Percentiles rank a stretch among this genome's conserved stretches.
Conservation (phyloP, 2,113 vertebrate species). For the Fukomys damarensis region DNA sequence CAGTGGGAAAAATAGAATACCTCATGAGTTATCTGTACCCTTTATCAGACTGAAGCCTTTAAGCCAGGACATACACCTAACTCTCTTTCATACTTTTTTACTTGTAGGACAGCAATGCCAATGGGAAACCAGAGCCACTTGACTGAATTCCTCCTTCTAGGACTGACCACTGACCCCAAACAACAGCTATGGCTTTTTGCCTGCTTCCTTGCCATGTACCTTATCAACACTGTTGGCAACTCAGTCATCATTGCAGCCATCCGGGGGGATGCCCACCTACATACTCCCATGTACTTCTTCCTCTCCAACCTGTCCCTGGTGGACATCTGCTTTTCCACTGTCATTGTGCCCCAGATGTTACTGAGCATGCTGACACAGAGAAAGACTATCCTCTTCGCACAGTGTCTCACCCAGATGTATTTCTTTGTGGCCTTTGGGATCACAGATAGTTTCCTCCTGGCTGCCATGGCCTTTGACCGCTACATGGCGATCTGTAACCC, state of each 20-base stretch:
- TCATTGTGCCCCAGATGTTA: conserved; percentile 64
- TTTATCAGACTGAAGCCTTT: not conserved
- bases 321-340: conserved; percentile 71
- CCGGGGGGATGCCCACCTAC: not conserved
- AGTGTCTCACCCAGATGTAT: conserved; percentile 75
- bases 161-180: conserved; percentile 54
- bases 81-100: not conserved
- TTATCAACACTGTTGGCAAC: conserved; percentile 67
- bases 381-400: conserved; percentile 43
- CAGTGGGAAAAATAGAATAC: not conserved
- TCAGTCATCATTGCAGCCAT: conserved; percentile 70
- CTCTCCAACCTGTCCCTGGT: conserved; percentile 68
- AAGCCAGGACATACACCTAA: not conserved
- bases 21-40: not conserved
- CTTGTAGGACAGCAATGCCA: not conserved
- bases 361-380: conserved; percentile 57
- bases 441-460: conserved; percentile 74
- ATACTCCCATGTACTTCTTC: conserved; percentile 77
- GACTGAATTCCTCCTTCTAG: conserved; percentile 68
- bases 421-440: conserved; percentile 74
- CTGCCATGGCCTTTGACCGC: conserved; percentile 67
- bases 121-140: conserved; percentile 55
- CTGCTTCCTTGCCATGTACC: conserved; percentile 65
- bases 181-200: conserved; percentile 60
- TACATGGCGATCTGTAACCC: conserved; percentile 77